Conservation (phyloP, 2,888 invertebrate genomes). For the Ametastegia equiseti region DNA sequence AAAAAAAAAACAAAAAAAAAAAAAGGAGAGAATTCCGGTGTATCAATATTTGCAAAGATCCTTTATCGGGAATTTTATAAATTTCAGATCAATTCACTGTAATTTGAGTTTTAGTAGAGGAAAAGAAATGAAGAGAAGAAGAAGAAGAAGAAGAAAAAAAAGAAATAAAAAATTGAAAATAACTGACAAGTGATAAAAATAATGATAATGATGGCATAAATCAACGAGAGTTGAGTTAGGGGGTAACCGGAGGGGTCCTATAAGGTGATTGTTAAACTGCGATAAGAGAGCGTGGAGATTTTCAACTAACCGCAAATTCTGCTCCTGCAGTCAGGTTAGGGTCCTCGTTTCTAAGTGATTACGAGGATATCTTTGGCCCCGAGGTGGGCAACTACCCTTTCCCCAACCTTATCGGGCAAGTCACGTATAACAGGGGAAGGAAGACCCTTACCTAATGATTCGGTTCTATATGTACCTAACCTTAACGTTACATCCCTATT, state of each 20-base stretch:
- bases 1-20: too few species aligned
- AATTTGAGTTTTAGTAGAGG: too few species aligned
- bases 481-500: neutral
- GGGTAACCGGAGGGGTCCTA: too few species aligned
- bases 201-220: neutral
- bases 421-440: conserved; percentile 42
- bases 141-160: too few species aligned
- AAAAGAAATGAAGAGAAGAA: too few species aligned
- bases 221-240: neutral
- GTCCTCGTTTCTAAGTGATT: conserved; percentile 40
- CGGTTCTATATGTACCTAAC: too few species aligned
- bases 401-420: conserved; percentile 32
- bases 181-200: neutral
- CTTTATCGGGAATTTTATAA: too few species aligned
- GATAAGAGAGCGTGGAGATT: conserved; percentile 2
- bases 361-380: conserved; percentile 21
- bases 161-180: too few species aligned
- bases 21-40: too few species aligned
- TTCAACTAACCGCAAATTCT: conserved; percentile 40
- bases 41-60: too few species aligned
- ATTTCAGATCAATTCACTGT: too few species aligned
- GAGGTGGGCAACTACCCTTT: conserved; percentile 14
- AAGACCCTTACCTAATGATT: conserved; percentile 37
- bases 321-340: neutral
- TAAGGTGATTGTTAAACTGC: neutral